Evolutionary conservation across 2,888 invertebrate species (phyloP), one percentile per base, ranked within the genome.

Genomic region (Ommatoiulus sabulosus): DNA sequence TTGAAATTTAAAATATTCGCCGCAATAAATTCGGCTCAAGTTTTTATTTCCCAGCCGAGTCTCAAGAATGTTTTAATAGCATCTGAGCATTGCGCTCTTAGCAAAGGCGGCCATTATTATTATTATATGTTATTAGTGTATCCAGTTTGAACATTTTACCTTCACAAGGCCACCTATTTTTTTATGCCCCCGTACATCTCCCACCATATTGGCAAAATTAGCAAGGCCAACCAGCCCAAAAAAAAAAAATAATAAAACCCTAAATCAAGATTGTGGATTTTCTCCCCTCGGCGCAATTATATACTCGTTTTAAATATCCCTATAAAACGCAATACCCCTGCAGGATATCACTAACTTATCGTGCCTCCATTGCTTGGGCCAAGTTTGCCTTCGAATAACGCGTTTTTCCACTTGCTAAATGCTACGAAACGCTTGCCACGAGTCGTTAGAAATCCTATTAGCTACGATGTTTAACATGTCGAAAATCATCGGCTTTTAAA

Each of bases 101-200:
- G 35, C 35, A 35, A 35, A 48, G 48, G 48, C 57, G 57, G 57
- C 57, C 57, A 57, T 57, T 57, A 12, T 17, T 57, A 17, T 57
- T 57, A 57, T 57, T 57, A 57, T 57, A 57, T 17, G 57, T 57
- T 57, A 57, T 57, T 57, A 57, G 57, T 57, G 17, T 57, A 57
- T 57, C 57, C 57, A 57, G 57, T 57, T 57, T 57, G 57, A 57
- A 57, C 57, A 17, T 57, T 57, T 57, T 57, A 57, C 57, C 57
- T 57, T 57, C 57, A 57, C 57, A 57, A 57, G 57, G 57, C 57
- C 57, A 57, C 57, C 57, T 57, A 57, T 57, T 57, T 57, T 48
- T 57, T 57, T 57, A 17, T 57, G 57, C 57, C 57, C 57, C 57
- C 57, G 57, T 57, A 57, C 57, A 57, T 57, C 57, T 57, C 57